Evolutionary conservation across 1,140 invertebrate species (phyloP).

Genomic region (Potamilus streckersoni): DNA sequence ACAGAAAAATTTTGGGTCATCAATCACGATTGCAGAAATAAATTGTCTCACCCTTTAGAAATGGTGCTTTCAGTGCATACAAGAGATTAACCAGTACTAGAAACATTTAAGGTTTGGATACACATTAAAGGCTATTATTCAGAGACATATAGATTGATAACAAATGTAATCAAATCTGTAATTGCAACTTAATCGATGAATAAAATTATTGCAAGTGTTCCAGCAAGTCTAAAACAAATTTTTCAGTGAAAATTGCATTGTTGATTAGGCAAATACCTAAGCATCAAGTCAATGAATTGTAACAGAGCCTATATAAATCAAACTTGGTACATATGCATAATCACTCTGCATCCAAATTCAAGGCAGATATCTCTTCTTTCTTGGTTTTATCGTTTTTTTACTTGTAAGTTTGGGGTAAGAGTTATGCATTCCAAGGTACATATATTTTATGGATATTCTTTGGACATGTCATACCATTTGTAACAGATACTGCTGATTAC

Average conservation of each 20-base stretch:
- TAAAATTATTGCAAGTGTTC: background rate
- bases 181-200: conserved; percentile 1
- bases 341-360: conserved; percentile 31
- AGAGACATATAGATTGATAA: conserved; percentile 15
- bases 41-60: too few relatives aligned
- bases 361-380: conserved; percentile 23
- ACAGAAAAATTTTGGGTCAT: too few relatives aligned
- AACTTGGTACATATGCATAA: conserved; percentile 37
- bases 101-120: too few relatives aligned
- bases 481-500: conserved; percentile 52
- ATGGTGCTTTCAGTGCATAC: too few relatives aligned
- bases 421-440: conserved; percentile 20
- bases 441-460: conserved; percentile 9
- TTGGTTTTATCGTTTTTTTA: conserved; percentile 32
- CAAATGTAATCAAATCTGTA: conserved; percentile 11
- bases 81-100: too few relatives aligned
- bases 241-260: background rate
- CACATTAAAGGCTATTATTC: background rate
- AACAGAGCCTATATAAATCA: conserved; percentile 37
- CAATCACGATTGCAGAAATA: too few relatives aligned
- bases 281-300: conserved; percentile 28
- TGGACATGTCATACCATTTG: conserved; percentile 33
- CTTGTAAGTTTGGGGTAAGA: conserved; percentile 33
- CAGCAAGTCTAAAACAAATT: too few relatives aligned
- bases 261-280: conserved; percentile 22